Conservation (phyloP, 2,113 vertebrate species). For the Silurus meridionalis region DNA sequence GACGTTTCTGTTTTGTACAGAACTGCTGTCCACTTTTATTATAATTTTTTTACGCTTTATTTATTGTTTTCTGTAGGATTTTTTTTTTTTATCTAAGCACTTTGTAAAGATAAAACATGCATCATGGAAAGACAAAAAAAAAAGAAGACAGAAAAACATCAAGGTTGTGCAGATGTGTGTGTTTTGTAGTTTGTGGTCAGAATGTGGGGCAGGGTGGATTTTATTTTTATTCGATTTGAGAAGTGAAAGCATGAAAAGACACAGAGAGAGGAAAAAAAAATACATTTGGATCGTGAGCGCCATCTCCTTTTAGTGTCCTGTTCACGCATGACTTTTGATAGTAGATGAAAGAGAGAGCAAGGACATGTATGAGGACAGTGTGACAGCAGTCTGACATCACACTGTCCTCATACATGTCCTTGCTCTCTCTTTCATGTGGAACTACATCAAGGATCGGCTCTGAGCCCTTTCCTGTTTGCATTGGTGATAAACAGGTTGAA, state of each 20-base stretch:
- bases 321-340: not conserved
- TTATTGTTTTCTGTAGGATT: too few relatives aligned
- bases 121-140: not conserved
- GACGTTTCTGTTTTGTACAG: too few relatives aligned
- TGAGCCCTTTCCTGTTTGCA: too few relatives aligned
- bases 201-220: not conserved
- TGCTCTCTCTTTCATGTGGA: too few relatives aligned
- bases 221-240: not conserved
- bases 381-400: too few relatives aligned
- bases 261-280: not conserved
- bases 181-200: slow-evolving; percentile 4
- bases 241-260: not conserved
- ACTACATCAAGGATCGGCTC: too few relatives aligned
- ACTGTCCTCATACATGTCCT: too few relatives aligned
- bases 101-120: not conserved
- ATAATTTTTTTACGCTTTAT: too few relatives aligned
- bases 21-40: too few relatives aligned
- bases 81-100: not conserved
- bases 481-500: too few relatives aligned
- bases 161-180: not conserved
- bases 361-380: too few relatives aligned
- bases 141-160: not conserved
- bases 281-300: not conserved
- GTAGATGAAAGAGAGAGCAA: not conserved
- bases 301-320: too few relatives aligned